Evolutionary conservation across 2,797 vertebrate genomes (phyloP), one percentile per base, ranked within the genome.

Genomic region (Phoxinus dragarum): DNA sequence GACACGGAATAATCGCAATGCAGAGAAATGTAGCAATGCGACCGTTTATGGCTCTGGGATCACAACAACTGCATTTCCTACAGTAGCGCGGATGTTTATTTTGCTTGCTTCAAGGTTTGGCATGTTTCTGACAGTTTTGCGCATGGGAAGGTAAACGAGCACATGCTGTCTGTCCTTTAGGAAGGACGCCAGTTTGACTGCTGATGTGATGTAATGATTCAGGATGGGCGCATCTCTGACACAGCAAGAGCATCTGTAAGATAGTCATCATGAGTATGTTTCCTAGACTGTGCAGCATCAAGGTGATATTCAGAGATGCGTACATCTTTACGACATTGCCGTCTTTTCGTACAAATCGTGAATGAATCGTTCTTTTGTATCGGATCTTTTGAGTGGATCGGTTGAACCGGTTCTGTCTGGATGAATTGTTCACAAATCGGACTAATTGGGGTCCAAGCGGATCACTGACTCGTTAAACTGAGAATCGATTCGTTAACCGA

Each of bases 131-230:
- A 54, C 69, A 36, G 59, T 56, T 86, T 64, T 72, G 36, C 36
- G 36, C 52, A 69, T 56, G 40, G 73, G 40, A 31, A 72, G 71
- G 73, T n/a, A 68, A 42, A 31, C 23, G 19, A 66, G 49, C 67
- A n/a, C 44, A 42, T 49, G 61, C 74, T 54, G n/a, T 11, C 73
- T 84, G 89, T 86, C 91, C 88, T 90, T 88, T 88, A 72, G 82
- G 84, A 89, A 89, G 88, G 89, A 84, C 76, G 52, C 77, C 61
- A 34, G 80, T 84, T 42, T 80, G 81, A 56, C 87, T 87, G 42
- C 59, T 79, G 74, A 73, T 79, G 77, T 85, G 87, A 81, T 84
- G 85, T 80, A 88, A 90, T 61, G 86, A 90, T 87, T 79, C 87
- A 87, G 88, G 85, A 89, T 85, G 85, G 88, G 83, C 84, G 64